These are phyloP conservation scores for Drosophila glabriapex DNA, from an alignment of 2,888 invertebrate species.

Conservation along the genomic window DNA sequence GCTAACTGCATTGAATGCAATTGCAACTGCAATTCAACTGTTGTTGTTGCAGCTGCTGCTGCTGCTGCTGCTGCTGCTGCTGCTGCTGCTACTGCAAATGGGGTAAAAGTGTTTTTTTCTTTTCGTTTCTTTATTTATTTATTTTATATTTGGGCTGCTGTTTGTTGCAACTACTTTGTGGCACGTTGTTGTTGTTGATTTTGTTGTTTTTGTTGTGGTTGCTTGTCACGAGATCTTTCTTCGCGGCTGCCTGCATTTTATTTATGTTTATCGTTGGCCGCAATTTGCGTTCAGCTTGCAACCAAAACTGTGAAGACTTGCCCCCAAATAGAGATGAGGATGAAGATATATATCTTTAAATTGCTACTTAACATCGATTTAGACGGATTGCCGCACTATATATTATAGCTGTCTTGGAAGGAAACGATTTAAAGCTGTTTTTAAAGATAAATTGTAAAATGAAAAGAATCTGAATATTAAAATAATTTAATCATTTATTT, in stretches of 20 bases:
- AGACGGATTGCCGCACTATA: neutral
- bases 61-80: too few relatives aligned
- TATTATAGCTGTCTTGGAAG: neutral
- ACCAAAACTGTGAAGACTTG: neutral
- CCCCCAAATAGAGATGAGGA: constrained; percentile 20
- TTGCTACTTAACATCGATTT: neutral
- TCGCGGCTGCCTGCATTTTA: constrained; percentile 47
- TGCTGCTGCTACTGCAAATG: constrained; percentile 28
- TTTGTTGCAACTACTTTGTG: constrained; percentile 22
- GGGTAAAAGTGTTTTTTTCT: constrained; percentile 40
- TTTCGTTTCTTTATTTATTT: constrained; percentile 2
- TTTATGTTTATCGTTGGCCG: constrained; percentile 39
- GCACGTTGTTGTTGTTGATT: constrained; percentile 17
- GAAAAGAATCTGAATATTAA: neutral
- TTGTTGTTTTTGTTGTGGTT: constrained; percentile 20
- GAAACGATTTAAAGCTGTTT: too few relatives aligned
- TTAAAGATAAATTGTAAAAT: neutral
- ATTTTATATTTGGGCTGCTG: constrained; percentile 17
- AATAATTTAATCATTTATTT: neutral
- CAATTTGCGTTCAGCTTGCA: constrained; percentile 23
- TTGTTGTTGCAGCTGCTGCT: constrained; percentile 22
- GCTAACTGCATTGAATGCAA: constrained; percentile 39
- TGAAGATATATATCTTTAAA: neutral
- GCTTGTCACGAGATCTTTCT: constrained; percentile 54
- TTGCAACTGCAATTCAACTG: constrained; percentile 33